These are phyloP conservation scores for Amblyteles armatorius DNA, from an alignment of 2,888 invertebrate genomes.

Conservation along the genomic window DNA sequence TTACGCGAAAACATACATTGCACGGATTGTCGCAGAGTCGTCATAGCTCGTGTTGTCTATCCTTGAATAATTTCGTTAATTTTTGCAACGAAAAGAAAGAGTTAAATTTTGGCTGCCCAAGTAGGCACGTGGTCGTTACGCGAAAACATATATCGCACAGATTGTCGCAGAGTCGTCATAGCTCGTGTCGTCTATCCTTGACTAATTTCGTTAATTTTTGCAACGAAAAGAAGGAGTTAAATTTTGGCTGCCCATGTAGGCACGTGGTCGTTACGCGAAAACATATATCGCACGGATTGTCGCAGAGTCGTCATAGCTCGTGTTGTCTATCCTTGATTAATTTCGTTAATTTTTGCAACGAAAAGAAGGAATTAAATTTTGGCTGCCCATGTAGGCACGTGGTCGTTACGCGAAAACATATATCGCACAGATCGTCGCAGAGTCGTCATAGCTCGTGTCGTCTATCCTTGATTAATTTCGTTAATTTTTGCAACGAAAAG, in stretches of 20 bases:
- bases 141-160: not conserved
- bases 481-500: not conserved
- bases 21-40: no score
- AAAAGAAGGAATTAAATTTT: constrained; percentile 23
- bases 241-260: constrained; percentile 22
- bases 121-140: not conserved
- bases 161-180: no score
- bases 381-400: constrained; percentile 17
- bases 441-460: no score
- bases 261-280: not conserved
- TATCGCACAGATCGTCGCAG: no score
- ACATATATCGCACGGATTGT: no score
- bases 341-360: not conserved
- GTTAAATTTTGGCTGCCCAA: constrained; percentile 32
- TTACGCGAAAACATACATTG: not conserved
- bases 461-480: no score
- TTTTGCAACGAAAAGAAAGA: constrained; percentile 10
- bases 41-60: no score
- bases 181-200: no score
- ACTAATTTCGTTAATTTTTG: not conserved
- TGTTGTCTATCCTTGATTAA: no score
- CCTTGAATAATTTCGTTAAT: no score
- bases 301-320: no score
- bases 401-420: not conserved
- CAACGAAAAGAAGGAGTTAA: constrained; percentile 21